Conservation (phyloP, 2,113 vertebrate species). For the Thoracochromis brauschi region DNA sequence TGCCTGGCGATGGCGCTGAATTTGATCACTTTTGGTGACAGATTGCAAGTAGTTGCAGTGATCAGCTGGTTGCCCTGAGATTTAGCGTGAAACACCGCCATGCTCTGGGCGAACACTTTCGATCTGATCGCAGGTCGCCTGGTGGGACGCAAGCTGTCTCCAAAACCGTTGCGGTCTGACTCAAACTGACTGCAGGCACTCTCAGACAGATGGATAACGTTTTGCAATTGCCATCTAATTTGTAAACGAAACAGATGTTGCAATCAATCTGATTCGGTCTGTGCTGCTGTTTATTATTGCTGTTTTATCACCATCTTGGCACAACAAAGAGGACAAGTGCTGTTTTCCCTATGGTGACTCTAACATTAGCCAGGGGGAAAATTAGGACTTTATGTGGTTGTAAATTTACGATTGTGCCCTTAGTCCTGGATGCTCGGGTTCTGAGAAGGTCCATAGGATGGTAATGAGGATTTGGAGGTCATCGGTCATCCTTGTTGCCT, state of each 20-base stretch:
- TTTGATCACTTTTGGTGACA: not conserved
- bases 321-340: not conserved
- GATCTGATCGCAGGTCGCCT: not conserved
- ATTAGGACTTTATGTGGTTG: not conserved
- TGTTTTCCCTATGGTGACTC: not conserved
- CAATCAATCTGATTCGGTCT: not conserved
- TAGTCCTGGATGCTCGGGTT: rapidly evolving
- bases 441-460: not conserved
- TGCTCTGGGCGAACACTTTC: not conserved
- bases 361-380: not conserved
- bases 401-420: not conserved
- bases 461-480: not conserved
- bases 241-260: not conserved
- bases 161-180: not conserved
- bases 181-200: not conserved
- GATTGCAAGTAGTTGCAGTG: not conserved
- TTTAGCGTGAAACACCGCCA: not conserved
- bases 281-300: not conserved
- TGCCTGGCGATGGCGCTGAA: not conserved
- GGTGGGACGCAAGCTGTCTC: not conserved
- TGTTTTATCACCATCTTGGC: rapidly evolving
- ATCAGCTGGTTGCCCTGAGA: not conserved
- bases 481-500: not conserved
- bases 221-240: not conserved
- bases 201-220: not conserved